Conservation (phyloP, 2,888 invertebrate genomes). For the Alviniconcha strummeri region DNA sequence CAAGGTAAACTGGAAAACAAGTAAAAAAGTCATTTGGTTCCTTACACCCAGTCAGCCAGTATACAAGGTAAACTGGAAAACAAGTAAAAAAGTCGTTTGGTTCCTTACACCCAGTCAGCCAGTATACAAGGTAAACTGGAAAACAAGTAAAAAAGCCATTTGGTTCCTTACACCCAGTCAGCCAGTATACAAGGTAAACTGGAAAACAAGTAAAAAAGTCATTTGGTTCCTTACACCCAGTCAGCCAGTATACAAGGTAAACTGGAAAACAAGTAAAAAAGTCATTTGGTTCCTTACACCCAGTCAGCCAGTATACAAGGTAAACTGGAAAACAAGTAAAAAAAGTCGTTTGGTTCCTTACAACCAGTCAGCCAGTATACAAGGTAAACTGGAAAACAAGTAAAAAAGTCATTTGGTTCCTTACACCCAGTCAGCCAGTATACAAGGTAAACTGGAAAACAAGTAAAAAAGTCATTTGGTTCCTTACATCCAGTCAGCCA, state of each 20-base stretch:
- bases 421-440: not conserved
- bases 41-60: not conserved
- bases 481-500: not conserved
- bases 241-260: not conserved
- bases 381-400: not conserved
- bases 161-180: not conserved
- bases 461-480: not conserved
- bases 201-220: not conserved
- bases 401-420: not conserved
- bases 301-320: too few species aligned
- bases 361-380: not conserved
- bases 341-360: not conserved
- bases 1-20: not conserved
- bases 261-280: not conserved
- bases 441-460: not conserved
- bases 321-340: slow-evolving; percentile 46
- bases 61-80: not conserved
- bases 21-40: not conserved
- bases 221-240: not conserved
- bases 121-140: too few species aligned
- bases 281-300: not conserved
- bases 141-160: slow-evolving; percentile 14
- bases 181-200: not conserved
- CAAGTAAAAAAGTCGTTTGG: not conserved
- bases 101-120: not conserved